Evolutionary conservation across 2,797 vertebrate genomes (phyloP).

Genomic region (Gastrophryne carolinensis): DNA sequence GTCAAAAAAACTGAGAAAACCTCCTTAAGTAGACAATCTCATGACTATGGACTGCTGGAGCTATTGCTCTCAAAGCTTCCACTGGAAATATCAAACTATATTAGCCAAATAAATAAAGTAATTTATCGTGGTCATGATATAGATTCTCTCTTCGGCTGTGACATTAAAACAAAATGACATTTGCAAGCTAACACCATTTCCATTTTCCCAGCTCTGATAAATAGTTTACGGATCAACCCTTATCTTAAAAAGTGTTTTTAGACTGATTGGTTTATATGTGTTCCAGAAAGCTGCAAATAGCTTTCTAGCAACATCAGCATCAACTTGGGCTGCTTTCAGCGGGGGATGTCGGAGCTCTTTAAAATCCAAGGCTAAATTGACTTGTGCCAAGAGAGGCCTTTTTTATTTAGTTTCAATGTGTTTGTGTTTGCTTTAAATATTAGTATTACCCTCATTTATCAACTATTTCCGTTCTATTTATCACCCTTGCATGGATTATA

Average conservation of each 20-base stretch:
- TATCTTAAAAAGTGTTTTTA: slow-evolving; percentile 1
- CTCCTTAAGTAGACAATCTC: too few species aligned
- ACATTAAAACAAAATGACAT: neutral
- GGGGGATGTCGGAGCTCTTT: neutral
- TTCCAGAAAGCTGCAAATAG: slow-evolving; percentile 8
- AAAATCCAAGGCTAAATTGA: neutral
- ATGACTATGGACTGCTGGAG: too few species aligned
- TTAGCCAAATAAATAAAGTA: neutral
- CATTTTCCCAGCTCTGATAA: neutral
- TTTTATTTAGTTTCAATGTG: too few species aligned
- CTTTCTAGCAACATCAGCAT: neutral
- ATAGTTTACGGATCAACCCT: neutral
- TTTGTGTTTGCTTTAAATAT: too few species aligned
- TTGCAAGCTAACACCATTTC: neutral
- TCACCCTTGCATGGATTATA: too few species aligned
- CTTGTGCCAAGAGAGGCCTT: neutral
- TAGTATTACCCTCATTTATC: too few species aligned
- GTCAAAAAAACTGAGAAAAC: too few species aligned
- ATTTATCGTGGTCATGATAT: neutral
- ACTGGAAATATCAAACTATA: neutral
- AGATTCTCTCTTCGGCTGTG: neutral
- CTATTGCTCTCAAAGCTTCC: neutral
- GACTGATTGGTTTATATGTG: neutral
- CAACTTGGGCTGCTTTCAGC: neutral
- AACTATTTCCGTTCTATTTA: too few species aligned